Evolutionary conservation across 1,140 invertebrate genomes (phyloP), one percentile per base, ranked within the genome.

Genomic region (Lordiphosa stackelbergi): DNA sequence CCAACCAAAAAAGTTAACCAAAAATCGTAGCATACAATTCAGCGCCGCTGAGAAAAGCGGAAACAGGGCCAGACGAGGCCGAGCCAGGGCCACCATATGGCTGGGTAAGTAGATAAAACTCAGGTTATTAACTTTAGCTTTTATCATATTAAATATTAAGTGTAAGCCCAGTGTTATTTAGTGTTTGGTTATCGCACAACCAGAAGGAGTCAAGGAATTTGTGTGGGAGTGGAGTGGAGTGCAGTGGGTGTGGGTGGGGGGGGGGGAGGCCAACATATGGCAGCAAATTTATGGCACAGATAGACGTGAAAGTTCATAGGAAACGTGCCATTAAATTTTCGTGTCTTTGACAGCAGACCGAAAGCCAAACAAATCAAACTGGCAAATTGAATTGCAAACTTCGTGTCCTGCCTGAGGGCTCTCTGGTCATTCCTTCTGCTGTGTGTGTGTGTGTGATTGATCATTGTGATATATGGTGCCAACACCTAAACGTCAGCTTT

Each of bases 401-500:
- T 19, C 36, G 48, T 56, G 46, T 38, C 58, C 10, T 11, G 9
- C 35, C 9, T 22, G 10, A 24, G 28, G 3, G 6, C 19, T 7
- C 46, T 24, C 24, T 12, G 34, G 24, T 28, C 13, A 9, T 6
- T 19, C 19, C 28, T 11, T 48, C 45, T 28, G 2, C n/a, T 19
- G 37, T 48, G 55, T 53, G 52, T 60, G 31, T 60, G 46, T 69
- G 65, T 77, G 74, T 78, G 73, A 78, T 78, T 78, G 74, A 78
- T 78, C 73, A 73, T 62, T 64, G 74, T 78, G 73, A 78, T 78
- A 78, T 78, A 78, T 78, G 41, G 74, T 78, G 73, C 74, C 58
- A 78, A 78, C 74, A 78, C 74, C 73, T 79, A 73, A 73, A 78
- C 65, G 74, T 79, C 73, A 78, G 71, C 74, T 78, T 78, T 78